Conservation (phyloP, 2,797 vertebrate species). For the Helicolenus hilgendorfi region DNA sequence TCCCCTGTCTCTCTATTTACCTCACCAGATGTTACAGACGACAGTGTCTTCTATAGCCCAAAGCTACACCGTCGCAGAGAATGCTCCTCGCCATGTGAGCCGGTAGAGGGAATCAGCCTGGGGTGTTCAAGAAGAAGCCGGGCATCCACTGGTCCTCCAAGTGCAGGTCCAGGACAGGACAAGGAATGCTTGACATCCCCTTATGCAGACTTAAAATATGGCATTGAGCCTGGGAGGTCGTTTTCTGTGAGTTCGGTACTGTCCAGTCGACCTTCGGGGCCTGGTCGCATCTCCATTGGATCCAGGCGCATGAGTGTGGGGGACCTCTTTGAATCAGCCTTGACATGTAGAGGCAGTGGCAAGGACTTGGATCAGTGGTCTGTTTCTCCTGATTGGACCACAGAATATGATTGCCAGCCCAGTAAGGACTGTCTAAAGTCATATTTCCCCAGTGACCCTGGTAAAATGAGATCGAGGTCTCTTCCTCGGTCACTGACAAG, state of each 20-base stretch:
- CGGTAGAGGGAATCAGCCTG: constrained; percentile 60
- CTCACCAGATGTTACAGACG: constrained; percentile 71
- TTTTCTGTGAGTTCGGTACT: constrained; percentile 88
- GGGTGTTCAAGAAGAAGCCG: constrained; percentile 62
- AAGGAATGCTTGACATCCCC: constrained; percentile 58
- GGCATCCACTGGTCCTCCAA: constrained; percentile 72
- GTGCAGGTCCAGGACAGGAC: constrained; percentile 37
- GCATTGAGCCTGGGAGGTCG: constrained; percentile 84
- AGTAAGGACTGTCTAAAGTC: neutral
- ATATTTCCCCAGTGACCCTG: constrained; percentile 36
- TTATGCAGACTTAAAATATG: constrained; percentile 89
- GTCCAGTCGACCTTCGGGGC: constrained; percentile 85
- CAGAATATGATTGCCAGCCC: neutral
- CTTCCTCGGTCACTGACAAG: constrained; percentile 81
- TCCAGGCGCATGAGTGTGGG: constrained; percentile 83
- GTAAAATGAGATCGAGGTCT: constrained; percentile 78
- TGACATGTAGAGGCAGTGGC: constrained; percentile 32
- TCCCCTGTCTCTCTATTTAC: constrained; percentile 71
- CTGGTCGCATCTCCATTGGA: constrained; percentile 89
- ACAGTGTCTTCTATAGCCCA: constrained; percentile 88
- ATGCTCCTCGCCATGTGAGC: constrained; percentile 65
- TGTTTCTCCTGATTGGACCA: constrained; percentile 28
- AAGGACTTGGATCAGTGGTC: constrained; percentile 46
- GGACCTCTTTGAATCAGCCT: constrained; percentile 72
- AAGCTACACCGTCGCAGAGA: constrained; percentile 73